Percentiles rank a stretch among this genome's conserved stretches.
These are phyloP conservation scores for Amphimedon queenslandica DNA, from an alignment of 37 sponge, comb jelly and placozoan genomes.

Conservation along the genomic window DNA sequence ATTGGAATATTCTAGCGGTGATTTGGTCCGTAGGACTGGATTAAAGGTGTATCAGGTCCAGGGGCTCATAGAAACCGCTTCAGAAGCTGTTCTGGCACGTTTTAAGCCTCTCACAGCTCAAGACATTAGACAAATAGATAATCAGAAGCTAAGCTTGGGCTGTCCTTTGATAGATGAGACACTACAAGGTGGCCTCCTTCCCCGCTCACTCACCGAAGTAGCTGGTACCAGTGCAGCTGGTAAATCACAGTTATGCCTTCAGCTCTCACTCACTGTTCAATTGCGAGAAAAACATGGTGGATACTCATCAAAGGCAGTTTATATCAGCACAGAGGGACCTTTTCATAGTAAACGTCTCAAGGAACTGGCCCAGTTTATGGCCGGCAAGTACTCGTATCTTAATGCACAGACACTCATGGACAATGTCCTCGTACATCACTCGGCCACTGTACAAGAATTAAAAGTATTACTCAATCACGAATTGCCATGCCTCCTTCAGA, in stretches of 20 bases:
- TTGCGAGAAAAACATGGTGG: slow-evolving; percentile 73
- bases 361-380: slow-evolving; percentile 57
- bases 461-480: slow-evolving; percentile 42
- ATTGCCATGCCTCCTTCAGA: slow-evolving; percentile 51
- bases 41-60: neutral
- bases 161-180: slow-evolving; percentile 58
- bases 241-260: slow-evolving; percentile 91
- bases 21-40: slow-evolving; percentile 22
- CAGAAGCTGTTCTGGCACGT: neutral
- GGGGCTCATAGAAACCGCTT: neutral
- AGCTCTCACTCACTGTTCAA: slow-evolving; percentile 84
- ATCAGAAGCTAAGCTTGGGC: slow-evolving; percentile 55
- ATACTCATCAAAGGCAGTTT: slow-evolving; percentile 69
- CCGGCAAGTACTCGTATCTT: slow-evolving; percentile 7
- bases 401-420: slow-evolving; percentile 37
- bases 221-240: slow-evolving; percentile 89
- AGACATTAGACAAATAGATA: neutral
- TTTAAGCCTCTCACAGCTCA: neutral
- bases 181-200: slow-evolving; percentile 78
- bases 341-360: slow-evolving; percentile 79
- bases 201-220: slow-evolving; percentile 76
- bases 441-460: slow-evolving; percentile 15
- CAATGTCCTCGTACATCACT: slow-evolving; percentile 58
- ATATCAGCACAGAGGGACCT: slow-evolving; percentile 85
- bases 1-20: slow-evolving; percentile 24